Base-by-base conservation (phyloP, 2,113 vertebrate species). In the Pavo muticus region DNA sequence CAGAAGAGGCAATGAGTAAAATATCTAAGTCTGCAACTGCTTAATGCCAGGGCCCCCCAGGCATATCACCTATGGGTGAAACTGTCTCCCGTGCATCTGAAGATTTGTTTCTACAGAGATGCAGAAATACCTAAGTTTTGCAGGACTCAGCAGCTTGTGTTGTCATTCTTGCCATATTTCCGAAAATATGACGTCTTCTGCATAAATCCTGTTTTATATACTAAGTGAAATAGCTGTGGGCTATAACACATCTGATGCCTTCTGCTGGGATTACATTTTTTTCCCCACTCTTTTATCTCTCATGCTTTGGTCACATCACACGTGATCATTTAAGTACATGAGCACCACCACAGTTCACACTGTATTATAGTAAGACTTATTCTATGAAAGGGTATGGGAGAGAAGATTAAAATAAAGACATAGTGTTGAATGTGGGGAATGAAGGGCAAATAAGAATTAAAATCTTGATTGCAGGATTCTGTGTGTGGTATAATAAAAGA, bases 401-500 rank as follows among this genome's bases (percentile, higher is more conserved):
- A 87, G 21, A 75, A 82, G 77, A 89, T 56, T 89, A 85, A 92
- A 94, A 81, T 87, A 87, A 82, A 12, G 93, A 87, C 63, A 52
- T 15, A 67, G 29, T 68, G 5, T 35, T 68, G 15, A 16, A 50
- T 24, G 8, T 2, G 76, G 30, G 9, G 8, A 8, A 60, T 84
- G 48, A 17, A 82, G 32, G 11, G 32, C 48, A 93, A 85, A 79
- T 13, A 79, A 30, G 67, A 95, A 89, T 69, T 1, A 79, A 90
- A 76, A 69, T 48, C 57, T 79, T 61, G 32, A 48, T 91, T 94
- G 44, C 25, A 48, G 30, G 63, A 59, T 91, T 89, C 30, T 65
- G 11, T 79, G 5, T 76, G 35, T 69, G 8, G 17, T 82, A 15
- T 27, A 69, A 72, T 87, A 82, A 84, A 89, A 91, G 8, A 65